Percentiles rank a stretch among this genome's conserved stretches.
These are phyloP conservation scores for Drosophila nannoptera DNA, from an alignment of 1,140 invertebrate genomes.

Conservation along the genomic window DNA sequence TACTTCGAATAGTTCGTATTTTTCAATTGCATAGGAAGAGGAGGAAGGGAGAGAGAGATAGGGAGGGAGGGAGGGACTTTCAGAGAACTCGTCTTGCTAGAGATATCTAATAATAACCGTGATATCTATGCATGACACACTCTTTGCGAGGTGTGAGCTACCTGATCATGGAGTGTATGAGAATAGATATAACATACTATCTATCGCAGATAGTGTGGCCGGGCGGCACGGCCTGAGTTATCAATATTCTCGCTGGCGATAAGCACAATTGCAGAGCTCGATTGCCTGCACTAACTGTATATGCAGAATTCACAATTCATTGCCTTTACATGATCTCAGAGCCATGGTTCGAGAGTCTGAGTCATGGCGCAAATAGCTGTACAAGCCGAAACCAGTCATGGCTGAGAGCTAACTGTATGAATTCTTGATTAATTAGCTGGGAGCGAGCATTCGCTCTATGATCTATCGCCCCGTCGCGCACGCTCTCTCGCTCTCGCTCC, in stretches of 20 bases:
- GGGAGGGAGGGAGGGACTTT: too few species aligned
- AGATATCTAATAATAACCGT: too few species aligned
- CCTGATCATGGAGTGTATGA: neutral
- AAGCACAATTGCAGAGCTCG: slow-evolving; percentile 1
- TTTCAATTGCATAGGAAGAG: too few species aligned
- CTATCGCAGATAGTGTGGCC: slow-evolving; percentile 7
- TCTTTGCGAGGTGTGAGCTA: too few species aligned
- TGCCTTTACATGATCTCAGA: slow-evolving; percentile 37
- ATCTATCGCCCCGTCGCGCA: too few species aligned
- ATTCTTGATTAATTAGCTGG: slow-evolving; percentile 70
- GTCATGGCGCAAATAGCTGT: slow-evolving; percentile 28
- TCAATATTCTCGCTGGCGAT: slow-evolving; percentile 7
- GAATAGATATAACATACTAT: neutral
- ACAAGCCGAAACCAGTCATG: slow-evolving; percentile 27
- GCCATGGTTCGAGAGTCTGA: slow-evolving; percentile 19
- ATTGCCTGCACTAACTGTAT: slow-evolving; percentile 9
- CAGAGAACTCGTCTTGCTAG: too few species aligned
- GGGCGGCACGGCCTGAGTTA: slow-evolving; percentile 1
- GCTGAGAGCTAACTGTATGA: slow-evolving; percentile 22
- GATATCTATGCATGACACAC: too few species aligned
- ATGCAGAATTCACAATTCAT: slow-evolving; percentile 13
- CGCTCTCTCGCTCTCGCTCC: slow-evolving; percentile 2
- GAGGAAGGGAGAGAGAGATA: too few species aligned
- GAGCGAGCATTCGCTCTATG: slow-evolving; percentile 42
- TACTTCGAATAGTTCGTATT: neutral